A percentile compares a stretch with the other conserved stretches of the same genome.
These are phyloP conservation scores for Meghimatium bilineatum DNA, from an alignment of 2,888 invertebrate genomes.

Conservation along the genomic window DNA sequence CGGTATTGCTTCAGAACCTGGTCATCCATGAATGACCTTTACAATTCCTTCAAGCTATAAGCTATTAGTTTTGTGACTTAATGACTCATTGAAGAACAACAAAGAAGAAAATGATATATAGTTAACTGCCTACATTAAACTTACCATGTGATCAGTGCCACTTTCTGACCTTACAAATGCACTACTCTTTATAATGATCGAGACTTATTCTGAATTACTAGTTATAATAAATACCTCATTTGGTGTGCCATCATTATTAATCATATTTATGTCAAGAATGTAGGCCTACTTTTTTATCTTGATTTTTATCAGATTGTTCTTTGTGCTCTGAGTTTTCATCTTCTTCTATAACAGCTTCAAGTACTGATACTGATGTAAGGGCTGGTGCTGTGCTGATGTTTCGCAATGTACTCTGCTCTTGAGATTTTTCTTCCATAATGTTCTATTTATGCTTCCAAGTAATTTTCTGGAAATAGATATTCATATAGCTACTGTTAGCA, in stretches of 20 bases:
- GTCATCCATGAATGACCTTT: too few relatives aligned
- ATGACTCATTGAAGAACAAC: too few relatives aligned
- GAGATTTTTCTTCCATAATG: constrained; percentile 12
- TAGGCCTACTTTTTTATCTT: neutral
- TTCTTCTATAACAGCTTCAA: constrained; percentile 38
- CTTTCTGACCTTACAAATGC: neutral
- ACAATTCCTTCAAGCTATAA: too few relatives aligned
- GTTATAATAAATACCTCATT: neutral
- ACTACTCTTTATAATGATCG: neutral
- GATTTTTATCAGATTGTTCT: neutral
- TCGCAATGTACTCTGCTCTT: neutral
- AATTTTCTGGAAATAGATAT: neutral
- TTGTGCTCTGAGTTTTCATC: constrained; percentile 19
- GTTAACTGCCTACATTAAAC: too few relatives aligned
- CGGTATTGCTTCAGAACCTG: too few relatives aligned
- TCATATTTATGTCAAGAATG: neutral
- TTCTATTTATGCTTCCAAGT: neutral
- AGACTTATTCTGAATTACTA: neutral
- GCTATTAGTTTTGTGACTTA: too few relatives aligned
- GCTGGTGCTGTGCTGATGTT: constrained; percentile 26
- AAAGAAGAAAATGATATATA: too few relatives aligned
- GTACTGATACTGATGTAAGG: neutral
- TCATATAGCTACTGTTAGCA: neutral
- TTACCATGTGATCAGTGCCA: neutral
- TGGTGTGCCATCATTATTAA: neutral